Percentiles rank a stretch among this genome's conserved stretches.
These are phyloP conservation scores for Ecliptopera silaceata DNA, from an alignment of 2,888 invertebrate genomes.

Conservation along the genomic window DNA sequence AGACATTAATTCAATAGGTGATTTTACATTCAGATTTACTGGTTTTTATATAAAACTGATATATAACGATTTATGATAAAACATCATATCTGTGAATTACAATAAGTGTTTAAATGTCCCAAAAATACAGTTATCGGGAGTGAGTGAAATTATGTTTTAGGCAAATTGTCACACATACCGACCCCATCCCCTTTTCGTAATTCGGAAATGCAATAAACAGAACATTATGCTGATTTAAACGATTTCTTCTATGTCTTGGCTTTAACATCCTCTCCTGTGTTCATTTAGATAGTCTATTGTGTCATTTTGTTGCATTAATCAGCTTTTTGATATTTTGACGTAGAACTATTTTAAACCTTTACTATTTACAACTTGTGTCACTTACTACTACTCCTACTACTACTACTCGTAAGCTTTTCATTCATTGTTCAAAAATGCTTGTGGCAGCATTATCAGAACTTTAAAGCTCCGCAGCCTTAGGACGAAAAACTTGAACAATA, in stretches of 20 bases:
- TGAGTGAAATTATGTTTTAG: neutral
- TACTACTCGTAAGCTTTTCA: neutral
- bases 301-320: no score
- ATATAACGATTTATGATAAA: neutral
- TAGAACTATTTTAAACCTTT: no score
- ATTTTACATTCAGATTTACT: conserved; percentile 10
- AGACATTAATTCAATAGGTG: conserved; percentile 49
- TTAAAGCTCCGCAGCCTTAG: neutral
- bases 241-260: neutral
- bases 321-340: no score
- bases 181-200: neutral
- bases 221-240: conserved; percentile 3
- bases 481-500: no score
- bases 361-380: no score
- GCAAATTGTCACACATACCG: neutral
- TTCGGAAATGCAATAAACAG: conserved; percentile 9
- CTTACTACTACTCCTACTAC: no score
- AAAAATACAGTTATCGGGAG: no score
- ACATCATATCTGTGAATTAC: no score
- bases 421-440: neutral
- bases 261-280: no score
- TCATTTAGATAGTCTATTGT: no score
- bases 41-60: conserved; percentile 2
- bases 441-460: conserved; percentile 6
- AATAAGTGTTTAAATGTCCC: no score